Conservation (phyloP, 2,113 vertebrate genomes). For the Hydropotes inermis region DNA sequence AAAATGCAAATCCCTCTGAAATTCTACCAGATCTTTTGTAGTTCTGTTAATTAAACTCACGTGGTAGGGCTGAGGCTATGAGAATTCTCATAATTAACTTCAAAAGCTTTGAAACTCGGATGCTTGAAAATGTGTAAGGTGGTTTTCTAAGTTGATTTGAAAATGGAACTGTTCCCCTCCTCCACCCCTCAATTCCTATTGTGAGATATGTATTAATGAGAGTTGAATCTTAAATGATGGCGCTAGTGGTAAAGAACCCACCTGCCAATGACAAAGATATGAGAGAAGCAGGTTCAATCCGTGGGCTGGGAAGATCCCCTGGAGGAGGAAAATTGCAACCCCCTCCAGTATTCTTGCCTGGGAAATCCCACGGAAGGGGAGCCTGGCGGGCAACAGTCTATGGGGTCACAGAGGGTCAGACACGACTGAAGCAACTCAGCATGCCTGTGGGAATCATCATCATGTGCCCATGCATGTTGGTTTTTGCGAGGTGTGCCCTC, state of each 20-base stretch:
- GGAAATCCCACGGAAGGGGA: background rate
- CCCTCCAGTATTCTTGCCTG: background rate
- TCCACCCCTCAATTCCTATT: background rate
- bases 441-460: background rate
- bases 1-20: background rate
- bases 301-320: background rate
- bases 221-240: background rate
- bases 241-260: background rate
- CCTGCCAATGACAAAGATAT: background rate
- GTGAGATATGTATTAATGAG: background rate
- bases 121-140: background rate
- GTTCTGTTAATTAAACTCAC: background rate
- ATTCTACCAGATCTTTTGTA: background rate
- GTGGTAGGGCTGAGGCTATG: background rate
- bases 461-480: accelerated
- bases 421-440: background rate
- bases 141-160: conserved; percentile 1
- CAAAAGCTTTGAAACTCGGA: background rate
- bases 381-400: background rate
- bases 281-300: background rate
- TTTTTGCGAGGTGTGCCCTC: background rate
- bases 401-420: background rate
- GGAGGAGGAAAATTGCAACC: background rate
- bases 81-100: background rate
- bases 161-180: background rate